These are phyloP conservation scores for Poeciliopsis gracilis DNA, from an alignment of 2,797 vertebrate species.

Conservation along the genomic window DNA sequence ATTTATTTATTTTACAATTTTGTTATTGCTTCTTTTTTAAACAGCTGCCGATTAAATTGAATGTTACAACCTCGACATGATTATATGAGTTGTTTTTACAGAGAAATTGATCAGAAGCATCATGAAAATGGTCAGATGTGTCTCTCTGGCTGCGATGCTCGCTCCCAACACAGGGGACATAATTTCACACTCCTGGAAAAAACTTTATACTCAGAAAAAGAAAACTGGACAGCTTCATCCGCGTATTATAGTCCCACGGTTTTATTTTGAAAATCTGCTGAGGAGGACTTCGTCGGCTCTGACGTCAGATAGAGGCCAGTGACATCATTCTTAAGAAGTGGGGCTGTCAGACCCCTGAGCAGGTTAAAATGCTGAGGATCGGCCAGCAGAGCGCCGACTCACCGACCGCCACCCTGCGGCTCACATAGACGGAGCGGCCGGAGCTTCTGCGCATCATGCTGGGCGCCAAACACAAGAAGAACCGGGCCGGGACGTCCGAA, in stretches of 20 bases:
- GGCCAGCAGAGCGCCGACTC: background rate
- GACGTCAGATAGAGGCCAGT: constrained; percentile 36
- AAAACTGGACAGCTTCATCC: too few relatives aligned
- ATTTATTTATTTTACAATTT: too few relatives aligned
- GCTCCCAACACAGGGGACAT: too few relatives aligned
- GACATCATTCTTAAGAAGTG: background rate
- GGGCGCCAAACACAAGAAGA: constrained; percentile 68
- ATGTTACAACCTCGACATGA: too few relatives aligned
- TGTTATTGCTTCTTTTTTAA: too few relatives aligned
- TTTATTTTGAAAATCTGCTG: constrained; percentile 6
- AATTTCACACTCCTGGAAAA: too few relatives aligned
- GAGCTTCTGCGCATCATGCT: constrained; percentile 62
- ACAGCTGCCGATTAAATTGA: too few relatives aligned
- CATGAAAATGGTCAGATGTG: too few relatives aligned
- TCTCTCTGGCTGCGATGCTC: too few relatives aligned
- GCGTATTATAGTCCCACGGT: background rate
- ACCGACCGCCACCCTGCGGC: background rate
- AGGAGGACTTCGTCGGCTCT: constrained; percentile 8
- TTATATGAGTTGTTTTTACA: too few relatives aligned
- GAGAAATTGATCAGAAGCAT: too few relatives aligned
- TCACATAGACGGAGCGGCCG: background rate
- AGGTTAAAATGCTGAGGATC: constrained; percentile 51
- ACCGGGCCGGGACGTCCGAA: constrained; percentile 65
- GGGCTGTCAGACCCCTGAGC: constrained; percentile 7
- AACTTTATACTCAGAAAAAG: too few relatives aligned